Evolutionary conservation across 2,797 vertebrate genomes (phyloP), one percentile per base, ranked within the genome.

Genomic region (Sebastiscus tertius): DNA sequence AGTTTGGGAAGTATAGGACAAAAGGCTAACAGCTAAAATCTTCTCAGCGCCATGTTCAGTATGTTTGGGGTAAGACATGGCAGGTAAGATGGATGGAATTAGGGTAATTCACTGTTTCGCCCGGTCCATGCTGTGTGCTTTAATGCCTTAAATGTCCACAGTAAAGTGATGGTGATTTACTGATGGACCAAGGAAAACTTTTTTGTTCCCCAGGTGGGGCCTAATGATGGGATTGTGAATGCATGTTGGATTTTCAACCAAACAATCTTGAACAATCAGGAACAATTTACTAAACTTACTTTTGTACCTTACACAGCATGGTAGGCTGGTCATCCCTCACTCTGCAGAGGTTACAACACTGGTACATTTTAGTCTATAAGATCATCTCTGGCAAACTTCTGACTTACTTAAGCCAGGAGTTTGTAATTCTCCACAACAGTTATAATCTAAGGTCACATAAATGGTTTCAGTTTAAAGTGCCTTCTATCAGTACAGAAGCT

Each of bases 1-100:
- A 90, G 90, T 94, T 94, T 85, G 82, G 87, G 86, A 92, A 92
- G 84, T 85, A 81, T 71, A 80, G 83, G 82, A 89, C 82, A 85
- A 91, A 92, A 84, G 79, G 85, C 82, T 79, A 88, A 84, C 66
- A 65, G 62, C 65, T 83, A 68, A 87, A 86, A 88, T 80, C 65
- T 54, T 84, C 42, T 42, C 18, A 18, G 36, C 60, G 72, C 68
- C 63, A 55, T 75, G 66, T 75, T 83, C 59, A 55, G 31, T 69
- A 56, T 74, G 79, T 84, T 81, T 75, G 76, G 36, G 72, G 20
- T 56, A 75, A 72, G 36, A 62, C 42, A 14, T 71, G 81, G 29
- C 82, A 86, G 86, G 61, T 69, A 42, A 67, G 60, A 89, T 75
- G 72, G 75, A 91, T 90, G 69, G 79, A 88, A 87, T 87, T 69